Percentiles rank a stretch among this genome's conserved stretches.
phyloP scores from a whole-genome alignment of 2,888 invertebrate genomes.

The Volucella inflata region DNA sequence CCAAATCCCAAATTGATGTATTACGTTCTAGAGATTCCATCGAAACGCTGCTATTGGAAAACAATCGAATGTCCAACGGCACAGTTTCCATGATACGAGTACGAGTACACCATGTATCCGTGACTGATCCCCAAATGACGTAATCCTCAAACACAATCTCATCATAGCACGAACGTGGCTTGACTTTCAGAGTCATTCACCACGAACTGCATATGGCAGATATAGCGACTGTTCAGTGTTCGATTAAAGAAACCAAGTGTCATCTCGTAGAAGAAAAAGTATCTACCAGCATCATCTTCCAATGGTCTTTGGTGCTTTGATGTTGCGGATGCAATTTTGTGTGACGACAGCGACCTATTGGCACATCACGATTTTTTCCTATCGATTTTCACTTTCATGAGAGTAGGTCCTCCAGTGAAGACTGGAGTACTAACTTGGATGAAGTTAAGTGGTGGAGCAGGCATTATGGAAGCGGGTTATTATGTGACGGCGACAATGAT shows the following conservation, averaged over 20 bases:
- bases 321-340: constrained; percentile 44
- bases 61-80: too few species aligned
- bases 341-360: constrained; percentile 24
- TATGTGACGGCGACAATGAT: not conserved
- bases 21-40: constrained; percentile 21
- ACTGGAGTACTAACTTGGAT: not conserved
- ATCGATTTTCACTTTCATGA: constrained; percentile 57
- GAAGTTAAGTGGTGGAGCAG: not conserved
- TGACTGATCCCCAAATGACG: constrained; percentile 11
- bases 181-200: not conserved
- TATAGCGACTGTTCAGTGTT: constrained; percentile 6
- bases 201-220: not conserved
- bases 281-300: constrained; percentile 24
- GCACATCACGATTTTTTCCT: constrained; percentile 52
- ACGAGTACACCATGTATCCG: not conserved
- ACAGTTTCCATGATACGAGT: constrained; percentile 16
- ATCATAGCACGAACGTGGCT: not conserved
- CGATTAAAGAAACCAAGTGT: not conserved
- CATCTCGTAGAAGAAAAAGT: not conserved
- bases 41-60: constrained; percentile 10
- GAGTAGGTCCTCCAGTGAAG: not conserved
- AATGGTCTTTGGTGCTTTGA: constrained; percentile 1
- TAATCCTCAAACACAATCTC: constrained; percentile 12
- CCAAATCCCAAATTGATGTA: too few species aligned
- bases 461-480: not conserved